These are phyloP conservation scores for Megalops cyprinoides DNA, from an alignment of 2,797 vertebrate genomes.

Conservation along the genomic window DNA sequence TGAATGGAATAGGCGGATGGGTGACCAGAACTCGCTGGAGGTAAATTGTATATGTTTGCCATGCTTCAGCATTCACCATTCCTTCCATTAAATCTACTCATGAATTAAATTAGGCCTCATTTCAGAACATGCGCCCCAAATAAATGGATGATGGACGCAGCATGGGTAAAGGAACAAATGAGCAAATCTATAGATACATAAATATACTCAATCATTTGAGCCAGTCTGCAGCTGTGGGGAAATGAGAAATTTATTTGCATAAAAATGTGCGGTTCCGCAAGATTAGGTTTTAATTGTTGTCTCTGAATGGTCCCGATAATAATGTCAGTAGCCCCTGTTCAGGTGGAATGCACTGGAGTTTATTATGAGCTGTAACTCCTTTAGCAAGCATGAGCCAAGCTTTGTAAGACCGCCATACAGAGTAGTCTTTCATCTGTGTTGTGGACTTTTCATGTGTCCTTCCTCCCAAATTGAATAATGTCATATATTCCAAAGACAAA, in stretches of 20 bases:
- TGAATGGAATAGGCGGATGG: background rate
- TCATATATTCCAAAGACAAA: no score
- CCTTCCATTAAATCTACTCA: constrained; percentile 14
- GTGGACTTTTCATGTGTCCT: no score
- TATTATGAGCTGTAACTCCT: no score
- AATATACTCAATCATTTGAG: background rate
- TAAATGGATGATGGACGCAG: background rate
- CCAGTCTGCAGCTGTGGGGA: background rate
- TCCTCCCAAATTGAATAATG: no score
- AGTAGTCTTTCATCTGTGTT: no score
- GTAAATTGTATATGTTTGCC: constrained; percentile 3
- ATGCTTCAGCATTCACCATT: constrained; percentile 3
- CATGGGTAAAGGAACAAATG: constrained; percentile 5
- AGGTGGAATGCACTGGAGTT: no score
- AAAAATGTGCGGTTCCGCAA: background rate
- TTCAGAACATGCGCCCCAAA: background rate
- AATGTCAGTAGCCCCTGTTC: no score
- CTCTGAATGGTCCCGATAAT: no score
- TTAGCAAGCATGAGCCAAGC: no score
- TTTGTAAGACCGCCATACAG: no score
- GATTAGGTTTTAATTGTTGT: background rate
- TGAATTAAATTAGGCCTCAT: background rate
- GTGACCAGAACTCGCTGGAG: background rate
- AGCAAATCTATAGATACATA: background rate
- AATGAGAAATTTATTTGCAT: background rate